Conservation (phyloP, 2,888 invertebrate genomes). For the Dryococelus australis region DNA sequence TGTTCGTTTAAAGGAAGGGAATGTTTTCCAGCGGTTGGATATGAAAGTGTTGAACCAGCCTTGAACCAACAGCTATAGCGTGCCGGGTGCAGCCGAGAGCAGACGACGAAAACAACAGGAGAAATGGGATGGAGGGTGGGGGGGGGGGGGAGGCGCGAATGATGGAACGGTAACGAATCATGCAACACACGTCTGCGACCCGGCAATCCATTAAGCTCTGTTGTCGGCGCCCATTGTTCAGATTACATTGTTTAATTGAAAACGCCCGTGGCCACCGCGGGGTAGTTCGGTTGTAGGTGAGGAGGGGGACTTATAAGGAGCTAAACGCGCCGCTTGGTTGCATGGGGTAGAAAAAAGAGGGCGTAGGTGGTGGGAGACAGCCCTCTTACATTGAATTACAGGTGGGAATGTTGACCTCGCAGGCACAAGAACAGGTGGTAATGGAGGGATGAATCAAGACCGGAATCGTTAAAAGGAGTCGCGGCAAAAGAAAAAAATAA, state of each 20-base stretch:
- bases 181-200: background rate
- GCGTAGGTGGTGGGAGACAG: background rate
- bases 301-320: background rate
- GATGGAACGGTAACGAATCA: constrained; percentile 16
- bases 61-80: background rate
- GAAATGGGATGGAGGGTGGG: no score
- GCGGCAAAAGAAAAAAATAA: background rate
- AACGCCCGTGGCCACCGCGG: background rate
- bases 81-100: background rate
- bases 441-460: background rate
- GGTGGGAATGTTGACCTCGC: background rate
- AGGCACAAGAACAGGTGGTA: background rate
- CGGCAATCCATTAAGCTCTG: background rate
- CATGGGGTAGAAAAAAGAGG: background rate
- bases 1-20: no score
- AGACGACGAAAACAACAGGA: background rate
- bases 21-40: no score
- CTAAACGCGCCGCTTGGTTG: background rate
- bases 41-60: no score
- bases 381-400: no score
- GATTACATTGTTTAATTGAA: constrained; percentile 29
- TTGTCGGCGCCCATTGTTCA: constrained; percentile 19
- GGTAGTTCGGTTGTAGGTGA: background rate
- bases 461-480: background rate
- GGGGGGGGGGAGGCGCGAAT: background rate